Conservation (phyloP, 2,797 vertebrate species). For the Delichon dasypus region DNA sequence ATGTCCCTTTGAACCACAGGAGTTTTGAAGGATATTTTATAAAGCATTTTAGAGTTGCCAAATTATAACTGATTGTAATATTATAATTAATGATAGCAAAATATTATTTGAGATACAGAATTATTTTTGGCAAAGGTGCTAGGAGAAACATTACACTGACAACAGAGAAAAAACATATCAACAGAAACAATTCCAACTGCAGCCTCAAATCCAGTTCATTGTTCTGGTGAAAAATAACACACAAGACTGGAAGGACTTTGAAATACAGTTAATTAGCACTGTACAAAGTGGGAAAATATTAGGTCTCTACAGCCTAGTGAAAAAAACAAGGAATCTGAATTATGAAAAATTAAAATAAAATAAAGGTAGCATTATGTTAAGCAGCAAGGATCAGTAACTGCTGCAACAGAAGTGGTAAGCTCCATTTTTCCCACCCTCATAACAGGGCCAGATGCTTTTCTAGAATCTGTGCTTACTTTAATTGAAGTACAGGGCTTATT, state of each 20-base stretch:
- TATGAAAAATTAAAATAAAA: neutral
- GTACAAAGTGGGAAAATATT: neutral
- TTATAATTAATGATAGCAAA: neutral
- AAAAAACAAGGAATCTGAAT: neutral
- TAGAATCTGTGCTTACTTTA: neutral
- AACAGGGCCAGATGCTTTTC: neutral
- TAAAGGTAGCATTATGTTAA: neutral
- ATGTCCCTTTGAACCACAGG: neutral
- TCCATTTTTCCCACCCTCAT: neutral
- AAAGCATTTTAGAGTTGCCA: neutral
- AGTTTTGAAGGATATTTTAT: neutral
- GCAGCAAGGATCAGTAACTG: neutral
- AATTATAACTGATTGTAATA: neutral
- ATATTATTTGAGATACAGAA: neutral
- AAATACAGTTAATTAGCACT: neutral
- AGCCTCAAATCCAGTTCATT: neutral
- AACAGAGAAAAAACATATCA: neutral
- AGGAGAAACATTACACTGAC: neutral
- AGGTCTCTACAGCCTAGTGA: neutral
- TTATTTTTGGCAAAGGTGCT: neutral
- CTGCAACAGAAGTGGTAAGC: neutral
- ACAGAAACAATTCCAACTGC: neutral
- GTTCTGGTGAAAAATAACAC: neutral
- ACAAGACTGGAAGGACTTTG: neutral
- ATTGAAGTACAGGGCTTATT: neutral